Conservation (phyloP, 2,113 vertebrate genomes). For the Anolis carolinensis region DNA sequence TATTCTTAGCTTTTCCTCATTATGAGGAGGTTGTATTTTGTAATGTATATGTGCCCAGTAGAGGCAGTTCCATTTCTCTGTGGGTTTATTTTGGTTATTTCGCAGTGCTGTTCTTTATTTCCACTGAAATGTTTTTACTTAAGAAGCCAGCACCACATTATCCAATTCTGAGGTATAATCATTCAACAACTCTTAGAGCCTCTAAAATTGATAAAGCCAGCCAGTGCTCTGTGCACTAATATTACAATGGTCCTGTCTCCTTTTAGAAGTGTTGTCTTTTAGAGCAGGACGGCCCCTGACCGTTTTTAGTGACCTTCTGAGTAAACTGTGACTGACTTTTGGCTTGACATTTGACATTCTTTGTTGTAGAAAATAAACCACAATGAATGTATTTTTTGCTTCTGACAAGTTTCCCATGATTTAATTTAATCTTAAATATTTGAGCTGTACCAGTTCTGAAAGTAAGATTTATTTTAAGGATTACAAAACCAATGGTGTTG, state of each 20-base stretch:
- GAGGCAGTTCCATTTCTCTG: slow-evolving; percentile 47
- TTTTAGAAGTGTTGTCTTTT: slow-evolving; percentile 49
- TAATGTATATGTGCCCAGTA: slow-evolving; percentile 45
- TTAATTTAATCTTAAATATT: slow-evolving; percentile 70
- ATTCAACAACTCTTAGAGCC: slow-evolving; percentile 55
- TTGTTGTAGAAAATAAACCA: slow-evolving; percentile 68
- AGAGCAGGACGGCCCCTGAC: slow-evolving; percentile 55
- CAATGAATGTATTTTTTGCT: slow-evolving; percentile 80
- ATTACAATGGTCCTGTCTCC: slow-evolving; percentile 54
- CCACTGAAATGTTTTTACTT: slow-evolving; percentile 60
- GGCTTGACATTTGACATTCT: slow-evolving; percentile 66
- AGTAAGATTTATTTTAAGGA: slow-evolving; percentile 81
- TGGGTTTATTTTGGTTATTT: slow-evolving; percentile 43
- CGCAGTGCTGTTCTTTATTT: slow-evolving; percentile 54
- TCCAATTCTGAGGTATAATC: slow-evolving; percentile 51
- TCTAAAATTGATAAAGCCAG: slow-evolving; percentile 43
- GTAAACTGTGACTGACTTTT: slow-evolving; percentile 50
- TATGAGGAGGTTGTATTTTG: slow-evolving; percentile 45
- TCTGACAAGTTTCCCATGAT: slow-evolving; percentile 69
- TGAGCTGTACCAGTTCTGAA: slow-evolving; percentile 78
- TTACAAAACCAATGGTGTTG: slow-evolving; percentile 77
- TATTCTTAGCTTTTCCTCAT: slow-evolving; percentile 58
- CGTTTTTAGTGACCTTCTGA: slow-evolving; percentile 49
- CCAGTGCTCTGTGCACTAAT: slow-evolving; percentile 62
- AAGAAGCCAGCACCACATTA: slow-evolving; percentile 60